Base-by-base conservation (phyloP, 2,797 vertebrate genomes). In the Rhinophrynus dorsalis region DNA sequence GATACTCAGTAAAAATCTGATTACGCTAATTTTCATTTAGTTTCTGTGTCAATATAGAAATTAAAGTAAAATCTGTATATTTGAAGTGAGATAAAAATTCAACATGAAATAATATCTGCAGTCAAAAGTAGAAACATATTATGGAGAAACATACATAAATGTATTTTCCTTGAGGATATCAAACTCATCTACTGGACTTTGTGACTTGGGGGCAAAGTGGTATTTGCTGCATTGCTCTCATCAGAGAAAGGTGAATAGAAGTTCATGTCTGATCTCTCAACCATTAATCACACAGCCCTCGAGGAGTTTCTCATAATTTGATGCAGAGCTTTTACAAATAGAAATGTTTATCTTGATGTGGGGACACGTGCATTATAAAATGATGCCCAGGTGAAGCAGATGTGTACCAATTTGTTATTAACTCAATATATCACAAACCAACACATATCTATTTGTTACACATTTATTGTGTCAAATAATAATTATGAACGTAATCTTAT, bases 131-230 rank as follows among this genome's bases (percentile, higher is more conserved):
- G 42, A 51, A 50, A 32, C 42, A 58, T 21, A 50, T 67, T 24
- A 48, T 15, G 26, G 9, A 7, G 27, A 58, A 29, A 58, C 44
- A 38, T 67, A 26, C 33, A 59, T 7, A 68, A 27, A 51, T 65
- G 13, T 50, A 23, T 59, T 61, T 69, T 54, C 37, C 67, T 69
- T 52, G 27, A 51, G 56, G 66, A 50, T 50, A 71, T 71, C 15
- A 47, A n/a, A 64, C 23, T 63, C 59, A 27, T 57, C 38, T 63
- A 29, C 23, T 21, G 51, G 59, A 23, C 20, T 60, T 3, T 20
- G 21, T 58, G 42, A 45, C 45, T 52, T 42, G 30, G 21, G 37
- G 68, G 56, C 20, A 64, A 56, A 64, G 23, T 56, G 21, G 30
- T 40, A 71, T 52, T 32, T 40, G 51, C 29, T 47, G 21, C 58